Evolutionary conservation across 1,140 invertebrate species (phyloP).

Genomic region (Leucophenga varia): DNA sequence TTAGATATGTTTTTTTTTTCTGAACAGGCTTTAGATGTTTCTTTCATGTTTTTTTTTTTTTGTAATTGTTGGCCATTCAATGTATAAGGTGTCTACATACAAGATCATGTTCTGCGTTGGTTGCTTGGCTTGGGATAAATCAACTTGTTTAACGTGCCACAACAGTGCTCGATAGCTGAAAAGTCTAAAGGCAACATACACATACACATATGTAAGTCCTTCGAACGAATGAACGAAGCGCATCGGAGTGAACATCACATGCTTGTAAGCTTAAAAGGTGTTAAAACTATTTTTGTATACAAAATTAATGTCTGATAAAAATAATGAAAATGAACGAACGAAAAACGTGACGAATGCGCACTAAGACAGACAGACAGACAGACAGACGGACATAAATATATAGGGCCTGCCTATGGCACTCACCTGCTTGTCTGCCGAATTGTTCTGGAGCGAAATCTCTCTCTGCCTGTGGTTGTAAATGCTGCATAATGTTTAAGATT

Average conservation of each 20-base stretch:
- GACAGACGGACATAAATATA: not conserved
- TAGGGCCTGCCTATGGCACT: conserved; percentile 3
- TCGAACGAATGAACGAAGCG: too few relatives aligned
- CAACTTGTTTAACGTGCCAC: conserved; percentile 34
- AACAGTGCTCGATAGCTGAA: conserved; percentile 11
- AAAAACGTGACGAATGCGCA: conserved; percentile 45
- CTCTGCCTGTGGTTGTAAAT: too few relatives aligned
- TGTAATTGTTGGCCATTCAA: not conserved
- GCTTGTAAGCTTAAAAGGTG: conserved; percentile 43
- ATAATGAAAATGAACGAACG: conserved; percentile 40
- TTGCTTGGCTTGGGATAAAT: conserved; percentile 30
- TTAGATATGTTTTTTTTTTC: too few relatives aligned
- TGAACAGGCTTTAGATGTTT: too few relatives aligned
- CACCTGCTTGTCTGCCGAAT: not conserved
- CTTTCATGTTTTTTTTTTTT: conserved; percentile 4
- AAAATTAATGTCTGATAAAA: conserved; percentile 52
- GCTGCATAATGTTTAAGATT: too few relatives aligned
- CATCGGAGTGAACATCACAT: too few relatives aligned
- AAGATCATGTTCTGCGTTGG: too few relatives aligned
- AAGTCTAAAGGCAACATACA: conserved; percentile 15
- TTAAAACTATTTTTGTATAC: conserved; percentile 49
- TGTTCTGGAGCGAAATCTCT: not conserved
- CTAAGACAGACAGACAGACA: not conserved
- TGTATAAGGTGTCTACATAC: conserved; percentile 15
- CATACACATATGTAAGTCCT: too few relatives aligned